Conservation (phyloP, 2,888 invertebrate species). For the Brenthis hecate region DNA sequence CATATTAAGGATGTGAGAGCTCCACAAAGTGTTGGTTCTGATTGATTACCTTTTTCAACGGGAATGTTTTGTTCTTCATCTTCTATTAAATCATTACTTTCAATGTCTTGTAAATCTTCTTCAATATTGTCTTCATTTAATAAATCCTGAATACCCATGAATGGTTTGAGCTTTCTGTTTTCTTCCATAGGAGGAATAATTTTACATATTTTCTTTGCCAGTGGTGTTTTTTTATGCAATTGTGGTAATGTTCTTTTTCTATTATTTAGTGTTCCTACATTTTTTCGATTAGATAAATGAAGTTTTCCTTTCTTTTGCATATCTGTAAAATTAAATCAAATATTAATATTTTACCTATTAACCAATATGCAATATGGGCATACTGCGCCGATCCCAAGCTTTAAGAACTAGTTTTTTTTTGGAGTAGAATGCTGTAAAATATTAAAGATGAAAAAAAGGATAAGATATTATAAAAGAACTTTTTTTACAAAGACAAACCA, state of each 20-base stretch:
- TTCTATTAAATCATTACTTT: slow-evolving; percentile 56
- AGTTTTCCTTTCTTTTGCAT: slow-evolving; percentile 18
- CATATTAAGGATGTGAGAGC: slow-evolving; percentile 82
- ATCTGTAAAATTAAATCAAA: slow-evolving; percentile 8
- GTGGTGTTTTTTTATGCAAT: slow-evolving; percentile 13
- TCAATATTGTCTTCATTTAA: slow-evolving; percentile 49
- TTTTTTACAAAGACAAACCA: too few species aligned
- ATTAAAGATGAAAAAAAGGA: too few species aligned
- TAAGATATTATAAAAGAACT: too few species aligned
- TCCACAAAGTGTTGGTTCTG: slow-evolving; percentile 68
- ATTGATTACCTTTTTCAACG: slow-evolving; percentile 26
- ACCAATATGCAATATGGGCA: too few species aligned
- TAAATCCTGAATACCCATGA: slow-evolving; percentile 73
- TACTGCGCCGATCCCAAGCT: too few species aligned
- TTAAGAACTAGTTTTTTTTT: too few species aligned
- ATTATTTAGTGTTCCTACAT: slow-evolving; percentile 39
- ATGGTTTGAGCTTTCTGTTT: slow-evolving; percentile 67
- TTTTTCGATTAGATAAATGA: slow-evolving; percentile 50
- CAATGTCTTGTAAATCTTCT: slow-evolving; percentile 43
- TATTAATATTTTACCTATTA: too few species aligned
- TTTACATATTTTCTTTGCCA: slow-evolving; percentile 41
- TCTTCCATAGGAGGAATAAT: slow-evolving; percentile 47
- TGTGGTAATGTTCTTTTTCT: slow-evolving; percentile 22
- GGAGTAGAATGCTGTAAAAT: too few species aligned
- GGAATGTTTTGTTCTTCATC: slow-evolving; percentile 57